Evolutionary conservation across 2,797 vertebrate species (phyloP), one percentile per base, ranked within the genome.

Genomic region (Melanotaenia nigrans): DNA sequence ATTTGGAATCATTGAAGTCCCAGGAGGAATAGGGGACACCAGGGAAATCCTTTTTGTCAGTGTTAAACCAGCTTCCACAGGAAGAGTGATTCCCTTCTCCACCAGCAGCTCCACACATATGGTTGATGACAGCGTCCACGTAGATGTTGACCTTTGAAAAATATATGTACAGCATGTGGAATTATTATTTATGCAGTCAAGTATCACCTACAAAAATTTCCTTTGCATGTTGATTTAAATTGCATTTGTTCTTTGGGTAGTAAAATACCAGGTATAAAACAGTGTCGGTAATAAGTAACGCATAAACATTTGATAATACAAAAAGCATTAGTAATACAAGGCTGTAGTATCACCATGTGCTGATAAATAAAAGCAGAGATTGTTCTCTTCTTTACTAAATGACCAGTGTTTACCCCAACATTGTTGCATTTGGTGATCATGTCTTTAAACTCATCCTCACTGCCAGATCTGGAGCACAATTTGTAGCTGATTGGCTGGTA

Each of bases 351-450:
- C 16, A 32, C 16, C 14, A 30, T 14, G 3, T 32, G 13, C 0
- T 32, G 25, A 32, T 4, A 53, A 24, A 53, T 53, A 53, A 16
- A 55, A 18, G 28, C 53, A 7, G 28, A 32, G 0, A 3, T 30
- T 32, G 18, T 56, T 3, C 54, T 18, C 14, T 30, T 32, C 14
- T 33, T 12, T 59, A 56, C 69, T 57, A 63, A 22, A 61, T 22
- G 60, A 60, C 14, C 10, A 12, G 30, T 35, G 24, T 92, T 95
- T 94, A 99, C 97, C 88, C 97, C 97, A 64, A 96, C 96, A 1
- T 96, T 94, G 93, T 99, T 99, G 91, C 98, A 99, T 72, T 96
- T 95, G 45, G 90, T 93, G 88, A 99, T 96, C 97, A 99, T 99
- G 84, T 97, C 93, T 80, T 66, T 94, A 75, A 99, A 95, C 68